Percentiles rank a stretch among this genome's conserved stretches.
Evolutionary conservation across 2,797 vertebrate species (phyloP).

Genomic region (Otolemur crassicaudatus): DNA sequence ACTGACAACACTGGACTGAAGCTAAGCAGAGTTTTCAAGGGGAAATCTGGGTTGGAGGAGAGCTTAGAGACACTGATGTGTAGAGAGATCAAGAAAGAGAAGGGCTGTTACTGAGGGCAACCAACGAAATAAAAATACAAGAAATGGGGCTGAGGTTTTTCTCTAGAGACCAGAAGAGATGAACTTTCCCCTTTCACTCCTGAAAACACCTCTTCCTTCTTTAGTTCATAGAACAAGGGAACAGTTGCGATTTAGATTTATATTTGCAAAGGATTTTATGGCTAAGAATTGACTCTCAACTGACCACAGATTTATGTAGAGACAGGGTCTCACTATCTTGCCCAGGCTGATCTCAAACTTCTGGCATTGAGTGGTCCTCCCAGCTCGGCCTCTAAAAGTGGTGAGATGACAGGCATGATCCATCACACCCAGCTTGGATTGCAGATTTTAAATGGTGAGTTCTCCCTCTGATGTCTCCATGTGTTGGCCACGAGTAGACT

Average conservation of each 20-base stretch:
- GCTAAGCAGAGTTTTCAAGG: not conserved
- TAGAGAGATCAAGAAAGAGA: not conserved
- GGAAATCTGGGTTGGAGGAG: not conserved
- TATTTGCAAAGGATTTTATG: not conserved
- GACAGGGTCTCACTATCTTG: not conserved
- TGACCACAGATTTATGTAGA: not conserved
- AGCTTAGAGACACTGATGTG: not conserved
- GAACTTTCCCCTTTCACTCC: accelerated
- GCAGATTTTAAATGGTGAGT: not conserved
- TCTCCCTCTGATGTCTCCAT: not conserved
- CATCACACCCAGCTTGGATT: not conserved
- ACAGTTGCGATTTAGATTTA: not conserved
- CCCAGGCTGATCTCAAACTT: not conserved
- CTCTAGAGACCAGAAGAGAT: not conserved
- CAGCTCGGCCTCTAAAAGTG: not conserved
- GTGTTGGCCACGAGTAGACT: accelerated
- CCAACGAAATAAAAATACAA: not conserved
- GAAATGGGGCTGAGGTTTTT: not conserved
- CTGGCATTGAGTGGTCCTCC: not conserved
- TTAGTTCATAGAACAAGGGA: not conserved
- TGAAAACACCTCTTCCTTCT: not conserved
- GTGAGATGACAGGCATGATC: not conserved
- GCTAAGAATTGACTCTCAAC: not conserved
- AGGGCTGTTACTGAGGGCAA: not conserved
- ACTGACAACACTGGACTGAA: not conserved